Conservation (phyloP, 2,113 vertebrate genomes). For the Zapus hudsonius region DNA sequence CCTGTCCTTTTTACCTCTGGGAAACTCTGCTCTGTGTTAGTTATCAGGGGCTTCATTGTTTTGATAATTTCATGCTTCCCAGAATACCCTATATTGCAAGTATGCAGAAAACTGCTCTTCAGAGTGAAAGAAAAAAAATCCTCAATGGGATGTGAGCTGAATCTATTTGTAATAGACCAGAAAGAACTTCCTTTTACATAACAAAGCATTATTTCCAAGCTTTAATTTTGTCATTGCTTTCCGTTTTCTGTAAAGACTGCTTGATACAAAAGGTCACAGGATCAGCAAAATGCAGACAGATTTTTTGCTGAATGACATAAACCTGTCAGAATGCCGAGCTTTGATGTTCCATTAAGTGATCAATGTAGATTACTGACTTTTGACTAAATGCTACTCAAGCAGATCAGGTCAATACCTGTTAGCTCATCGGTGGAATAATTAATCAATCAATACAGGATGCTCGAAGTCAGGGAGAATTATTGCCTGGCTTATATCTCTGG, state of each 20-base stretch:
- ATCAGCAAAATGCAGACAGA: conserved; percentile 90
- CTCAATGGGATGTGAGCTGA: background rate
- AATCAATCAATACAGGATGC: conserved; percentile 95
- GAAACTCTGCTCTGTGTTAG: conserved; percentile 18
- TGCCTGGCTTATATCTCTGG: conserved; percentile 80
- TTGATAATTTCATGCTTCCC: conserved; percentile 62
- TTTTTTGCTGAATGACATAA: conserved; percentile 94
- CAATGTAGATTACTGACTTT: conserved; percentile 92
- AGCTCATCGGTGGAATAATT: conserved; percentile 98
- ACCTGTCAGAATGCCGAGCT: conserved; percentile 91
- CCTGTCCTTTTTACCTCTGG: background rate
- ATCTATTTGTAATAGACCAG: conserved; percentile 24
- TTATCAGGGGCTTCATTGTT: conserved; percentile 39
- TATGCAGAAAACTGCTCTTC: conserved; percentile 23
- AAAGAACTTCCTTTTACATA: conserved; percentile 73
- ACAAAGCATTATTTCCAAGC: conserved; percentile 75
- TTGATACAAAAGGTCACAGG: conserved; percentile 90
- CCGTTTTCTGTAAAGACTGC: conserved; percentile 81
- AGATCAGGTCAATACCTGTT: conserved; percentile 97
- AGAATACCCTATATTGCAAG: background rate
- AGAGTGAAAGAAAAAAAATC: background rate
- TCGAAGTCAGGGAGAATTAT: conserved; percentile 86
- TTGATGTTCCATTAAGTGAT: conserved; percentile 99
- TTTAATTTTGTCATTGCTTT: conserved; percentile 85
- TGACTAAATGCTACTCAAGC: conserved; percentile 91